Conservation (phyloP, 2,113 vertebrate genomes). For the Heptranchias perlo region DNA sequence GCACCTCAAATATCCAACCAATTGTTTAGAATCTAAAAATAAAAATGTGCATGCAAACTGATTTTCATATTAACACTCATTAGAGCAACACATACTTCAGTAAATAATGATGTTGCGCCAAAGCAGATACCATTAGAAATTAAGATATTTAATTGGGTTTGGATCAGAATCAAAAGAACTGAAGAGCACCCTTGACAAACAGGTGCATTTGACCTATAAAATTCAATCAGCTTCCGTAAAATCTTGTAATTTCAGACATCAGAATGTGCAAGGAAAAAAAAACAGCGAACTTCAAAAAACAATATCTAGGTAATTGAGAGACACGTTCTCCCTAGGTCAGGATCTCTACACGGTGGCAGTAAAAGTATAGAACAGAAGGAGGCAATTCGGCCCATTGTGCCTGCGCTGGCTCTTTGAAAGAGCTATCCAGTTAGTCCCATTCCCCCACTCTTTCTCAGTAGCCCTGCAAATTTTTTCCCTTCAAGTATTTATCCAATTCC, state of each 20-base stretch:
- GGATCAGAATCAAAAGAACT: background rate
- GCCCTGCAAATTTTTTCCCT: no score
- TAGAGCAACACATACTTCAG: background rate
- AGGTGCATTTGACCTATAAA: background rate
- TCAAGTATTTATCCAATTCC: no score
- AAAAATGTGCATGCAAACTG: background rate
- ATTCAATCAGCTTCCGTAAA: background rate
- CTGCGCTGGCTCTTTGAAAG: no score
- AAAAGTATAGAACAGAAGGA: background rate
- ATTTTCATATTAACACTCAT: background rate
- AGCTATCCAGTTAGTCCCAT: no score
- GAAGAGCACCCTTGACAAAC: background rate
- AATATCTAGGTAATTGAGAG: background rate
- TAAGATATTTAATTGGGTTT: background rate
- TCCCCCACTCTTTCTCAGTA: no score
- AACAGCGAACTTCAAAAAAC: background rate
- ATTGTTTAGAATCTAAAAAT: background rate
- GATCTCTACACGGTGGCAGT: background rate
- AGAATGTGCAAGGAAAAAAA: background rate
- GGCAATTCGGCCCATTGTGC: background rate
- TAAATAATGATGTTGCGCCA: background rate
- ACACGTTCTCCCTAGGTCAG: background rate
- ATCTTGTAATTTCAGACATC: background rate
- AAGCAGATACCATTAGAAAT: background rate
- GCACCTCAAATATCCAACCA: background rate